Base-by-base conservation (phyloP, 2,797 vertebrate species). In the Meriones psammophilus region DNA sequence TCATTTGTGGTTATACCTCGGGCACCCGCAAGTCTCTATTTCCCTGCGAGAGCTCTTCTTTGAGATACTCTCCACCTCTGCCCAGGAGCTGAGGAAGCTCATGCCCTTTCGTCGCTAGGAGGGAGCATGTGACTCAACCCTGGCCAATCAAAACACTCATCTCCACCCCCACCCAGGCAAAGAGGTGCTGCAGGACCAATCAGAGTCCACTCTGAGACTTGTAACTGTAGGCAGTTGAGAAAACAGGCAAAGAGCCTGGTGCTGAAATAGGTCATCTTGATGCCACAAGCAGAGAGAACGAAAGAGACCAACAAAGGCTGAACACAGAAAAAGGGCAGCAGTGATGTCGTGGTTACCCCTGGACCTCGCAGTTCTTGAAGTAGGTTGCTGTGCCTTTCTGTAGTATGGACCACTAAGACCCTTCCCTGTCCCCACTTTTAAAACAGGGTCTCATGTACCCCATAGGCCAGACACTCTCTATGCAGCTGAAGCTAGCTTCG, bases 71-170 rank as follows among this genome's bases (percentile, higher is more conserved):
- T 76, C 36, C 13, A 54, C 64, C 74, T 77, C 42, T n/a, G 20
- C 3, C 8, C 39, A 13, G 24, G 17, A 30, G 36, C 71, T 80
- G 66, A 3, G 14, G 60, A 33, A 24, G 30, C n/a, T 7, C n/a
- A 64, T 4, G n/a, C 8, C 9, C 28, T 42, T 91, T 78, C 3
- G 3, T 14, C 22, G 42, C 30, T 30, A 33, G 46, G 17, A 22
- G 3, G n/a, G 13, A 76, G 24, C 81, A 80, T 0, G 39, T 79
- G 77, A 86, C 77, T 42, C 86, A 92, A 17, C 8, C 4, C 36
- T 8, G 8, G 28, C 54, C 87, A 90, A 85, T 83, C 24, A 95
- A 69, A 97, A 64, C 28, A 73, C 33, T n/a, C 36, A 13, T 20
- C 60, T 18, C 36, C 6, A 54, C 13, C 17, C 9, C 66, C 66